Conservation (phyloP, 2,888 invertebrate genomes). For the Lasioglossum marginatum region DNA sequence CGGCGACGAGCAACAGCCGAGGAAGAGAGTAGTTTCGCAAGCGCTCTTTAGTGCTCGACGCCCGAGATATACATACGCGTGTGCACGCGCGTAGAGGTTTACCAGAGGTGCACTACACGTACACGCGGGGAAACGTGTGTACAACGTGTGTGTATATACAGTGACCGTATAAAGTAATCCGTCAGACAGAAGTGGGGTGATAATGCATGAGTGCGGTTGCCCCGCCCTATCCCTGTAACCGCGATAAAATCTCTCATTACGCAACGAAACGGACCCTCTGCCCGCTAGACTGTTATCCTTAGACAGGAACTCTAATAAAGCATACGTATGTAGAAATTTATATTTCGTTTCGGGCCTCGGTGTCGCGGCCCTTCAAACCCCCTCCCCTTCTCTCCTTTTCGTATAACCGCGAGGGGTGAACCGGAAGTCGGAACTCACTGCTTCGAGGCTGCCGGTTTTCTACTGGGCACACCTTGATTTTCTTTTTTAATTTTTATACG, state of each 20-base stretch:
- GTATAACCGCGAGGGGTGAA: not conserved
- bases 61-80: conserved; percentile 62
- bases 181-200: conserved; percentile 79
- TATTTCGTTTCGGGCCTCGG: conserved; percentile 62
- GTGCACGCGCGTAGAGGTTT: not conserved
- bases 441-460: not conserved
- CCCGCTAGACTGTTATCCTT: conserved; percentile 73
- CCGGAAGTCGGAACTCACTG: not conserved
- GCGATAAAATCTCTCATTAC: conserved; percentile 82
- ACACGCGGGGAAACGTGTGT: not conserved
- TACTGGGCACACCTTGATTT: no score
- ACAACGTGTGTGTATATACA: conserved; percentile 41
- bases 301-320: conserved; percentile 75
- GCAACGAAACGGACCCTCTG: conserved; percentile 80
- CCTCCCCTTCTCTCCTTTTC: not conserved
- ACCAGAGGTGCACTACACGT: conserved; percentile 5
- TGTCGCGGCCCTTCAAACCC: conserved; percentile 25
- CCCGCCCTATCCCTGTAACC: conserved; percentile 83
- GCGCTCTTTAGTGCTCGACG: conserved; percentile 71
- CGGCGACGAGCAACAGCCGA: conserved; percentile 54
- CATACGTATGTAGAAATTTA: conserved; percentile 74
- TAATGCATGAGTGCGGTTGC: conserved; percentile 80
- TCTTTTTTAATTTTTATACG: not conserved
- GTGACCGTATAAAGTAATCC: conserved; percentile 77
- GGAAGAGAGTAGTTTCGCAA: conserved; percentile 71